Evolutionary conservation across 2,113 vertebrate species (phyloP), one percentile per base, ranked within the genome.

Genomic region (Felis chaus): DNA sequence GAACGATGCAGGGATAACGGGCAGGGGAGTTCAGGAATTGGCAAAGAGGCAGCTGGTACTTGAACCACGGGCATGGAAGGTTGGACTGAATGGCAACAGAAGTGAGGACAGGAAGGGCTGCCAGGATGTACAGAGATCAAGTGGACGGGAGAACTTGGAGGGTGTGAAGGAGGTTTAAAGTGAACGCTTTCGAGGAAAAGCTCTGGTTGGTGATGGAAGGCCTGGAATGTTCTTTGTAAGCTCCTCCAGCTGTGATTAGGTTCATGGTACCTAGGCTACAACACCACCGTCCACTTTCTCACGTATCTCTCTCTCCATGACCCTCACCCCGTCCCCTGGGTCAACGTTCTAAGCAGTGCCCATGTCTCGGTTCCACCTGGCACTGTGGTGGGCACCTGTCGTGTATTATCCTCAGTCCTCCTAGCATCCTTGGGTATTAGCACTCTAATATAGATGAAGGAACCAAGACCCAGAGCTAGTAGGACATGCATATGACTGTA

Each of bases 231-330:
- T 69, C 73, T 71, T 50, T 85, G 2, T 27, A 6, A 53, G 61
- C 21, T 3, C 31, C 36, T 53, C 27, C 61, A 31, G 36, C 69
- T 16, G 39, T 36, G 53, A 12, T 45, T 48, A 14, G 16, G 53
- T 41, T 61, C 33, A 21, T 18, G 21, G 15, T 12, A 45, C 19
- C 45, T 74, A 39, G 45, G 27, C 65, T 79, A 45, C 55, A 94
- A 61, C 27, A 53, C 29, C 39, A 27, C 3, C 1, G 5, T 41
- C 45, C 31, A 10, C 4, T 39, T 29, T 29, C 27, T 55, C 12
- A 5, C 21, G 0, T 23, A 33, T 31, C 41, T 63, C 19, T 63
- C 33, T 18, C 19, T 15, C 12, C 45, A 12, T 0, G 0, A 23
- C n/a, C 45, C 4, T 39, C 39, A 53, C 2, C 12, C 25, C 31